Percentiles rank a stretch among this genome's conserved stretches.
Conservation (phyloP, 2,113 vertebrate species). For the Chrysochloris asiatica region DNA sequence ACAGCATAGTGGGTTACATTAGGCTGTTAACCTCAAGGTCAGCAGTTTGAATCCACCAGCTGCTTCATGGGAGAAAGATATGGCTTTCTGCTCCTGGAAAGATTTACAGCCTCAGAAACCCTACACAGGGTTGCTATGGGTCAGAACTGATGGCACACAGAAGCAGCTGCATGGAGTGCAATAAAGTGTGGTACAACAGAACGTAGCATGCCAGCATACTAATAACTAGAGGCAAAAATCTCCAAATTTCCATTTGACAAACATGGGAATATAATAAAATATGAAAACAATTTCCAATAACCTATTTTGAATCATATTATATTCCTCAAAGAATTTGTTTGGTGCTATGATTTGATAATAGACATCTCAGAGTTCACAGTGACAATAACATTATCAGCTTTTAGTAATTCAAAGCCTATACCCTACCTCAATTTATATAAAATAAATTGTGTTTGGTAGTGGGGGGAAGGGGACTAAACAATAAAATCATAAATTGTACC, state of each 20-base stretch:
- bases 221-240: not conserved
- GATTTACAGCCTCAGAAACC: no score
- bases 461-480: not conserved
- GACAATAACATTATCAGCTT: not conserved
- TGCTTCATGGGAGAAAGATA: no score
- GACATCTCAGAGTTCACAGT: not conserved
- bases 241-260: not conserved
- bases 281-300: not conserved
- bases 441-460: not conserved
- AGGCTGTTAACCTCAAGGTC: no score
- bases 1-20: no score
- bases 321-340: not conserved
- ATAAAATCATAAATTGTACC: slow-evolving; percentile 7
- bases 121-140: no score
- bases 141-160: no score
- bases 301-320: not conserved
- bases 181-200: no score
- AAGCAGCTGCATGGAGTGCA: no score
- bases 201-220: not conserved
- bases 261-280: not conserved
- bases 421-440: not conserved
- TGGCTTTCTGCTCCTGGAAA: no score
- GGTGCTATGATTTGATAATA: not conserved
- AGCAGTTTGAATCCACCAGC: no score
- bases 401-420: not conserved